phyloP scores from a whole-genome alignment of 2,888 invertebrate genomes.

The Dynastes grantii region DNA sequence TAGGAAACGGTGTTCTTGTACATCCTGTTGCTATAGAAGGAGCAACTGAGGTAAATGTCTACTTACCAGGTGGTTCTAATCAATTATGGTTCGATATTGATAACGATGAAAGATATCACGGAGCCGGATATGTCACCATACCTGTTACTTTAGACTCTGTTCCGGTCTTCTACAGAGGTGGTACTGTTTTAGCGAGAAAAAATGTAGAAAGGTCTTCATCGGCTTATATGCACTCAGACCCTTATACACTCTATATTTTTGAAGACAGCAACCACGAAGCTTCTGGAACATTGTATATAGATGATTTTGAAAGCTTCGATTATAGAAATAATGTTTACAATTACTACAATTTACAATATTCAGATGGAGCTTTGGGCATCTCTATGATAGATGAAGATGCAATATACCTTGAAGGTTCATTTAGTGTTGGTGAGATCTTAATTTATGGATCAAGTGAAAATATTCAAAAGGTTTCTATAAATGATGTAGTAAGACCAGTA shows the following conservation, averaged over 20 bases:
- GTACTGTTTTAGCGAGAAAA: constrained; percentile 61
- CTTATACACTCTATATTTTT: constrained; percentile 58
- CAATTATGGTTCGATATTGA: constrained; percentile 77
- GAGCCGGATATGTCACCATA: constrained; percentile 48
- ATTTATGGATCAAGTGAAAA: background rate
- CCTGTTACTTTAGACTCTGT: constrained; percentile 52
- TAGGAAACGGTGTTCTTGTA: constrained; percentile 88
- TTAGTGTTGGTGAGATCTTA: background rate
- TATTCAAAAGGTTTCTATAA: background rate
- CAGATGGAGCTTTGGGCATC: background rate
- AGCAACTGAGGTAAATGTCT: constrained; percentile 82
- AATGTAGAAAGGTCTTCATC: constrained; percentile 58
- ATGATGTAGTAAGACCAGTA: background rate
- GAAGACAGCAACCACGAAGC: constrained; percentile 74
- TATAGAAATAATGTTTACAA: constrained; percentile 65
- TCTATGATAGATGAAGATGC: constrained; percentile 24
- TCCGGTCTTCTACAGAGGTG: constrained; percentile 62
- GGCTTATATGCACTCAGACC: constrained; percentile 59
- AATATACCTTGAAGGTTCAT: background rate
- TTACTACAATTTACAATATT: constrained; percentile 27
- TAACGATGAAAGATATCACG: constrained; percentile 43
- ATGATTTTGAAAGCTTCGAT: constrained; percentile 78
- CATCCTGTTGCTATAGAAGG: constrained; percentile 87
- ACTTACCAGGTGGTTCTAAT: constrained; percentile 84
- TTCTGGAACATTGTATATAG: constrained; percentile 85